Evolutionary conservation across 2,113 vertebrate genomes (phyloP).

Genomic region (Periophthalmodon schlosseri): DNA sequence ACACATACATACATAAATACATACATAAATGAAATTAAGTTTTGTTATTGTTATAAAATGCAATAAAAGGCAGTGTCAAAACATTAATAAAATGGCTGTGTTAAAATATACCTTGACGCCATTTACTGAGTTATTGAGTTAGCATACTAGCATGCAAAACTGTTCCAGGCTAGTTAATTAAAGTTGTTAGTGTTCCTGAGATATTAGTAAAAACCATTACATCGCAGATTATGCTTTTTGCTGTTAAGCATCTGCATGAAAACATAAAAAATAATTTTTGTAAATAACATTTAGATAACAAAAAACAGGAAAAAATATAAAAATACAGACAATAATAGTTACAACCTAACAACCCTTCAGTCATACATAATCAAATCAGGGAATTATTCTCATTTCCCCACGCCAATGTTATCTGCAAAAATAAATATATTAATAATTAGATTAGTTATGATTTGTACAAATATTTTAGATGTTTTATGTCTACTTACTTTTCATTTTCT

Average conservation of each 20-base stretch:
- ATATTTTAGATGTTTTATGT: neutral
- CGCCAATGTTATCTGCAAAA: neutral
- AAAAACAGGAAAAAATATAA: constrained; percentile 26
- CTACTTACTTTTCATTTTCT: constrained; percentile 46
- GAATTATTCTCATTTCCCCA: constrained; percentile 31
- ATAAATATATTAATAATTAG: neutral
- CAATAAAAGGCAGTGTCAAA: neutral
- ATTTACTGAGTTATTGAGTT: neutral
- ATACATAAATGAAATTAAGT: neutral
- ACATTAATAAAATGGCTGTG: neutral
- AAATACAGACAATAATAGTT: neutral
- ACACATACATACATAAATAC: neutral
- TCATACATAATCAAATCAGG: neutral
- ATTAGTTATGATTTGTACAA: constrained; percentile 6
- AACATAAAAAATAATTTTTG: too few relatives aligned
- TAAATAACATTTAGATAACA: constrained; percentile 22
- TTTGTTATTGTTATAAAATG: neutral
- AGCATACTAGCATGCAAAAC: neutral
- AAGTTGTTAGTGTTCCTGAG: neutral
- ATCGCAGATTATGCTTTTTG: neutral
- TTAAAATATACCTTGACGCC: neutral
- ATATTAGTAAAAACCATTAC: constrained; percentile 2
- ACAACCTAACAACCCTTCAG: neutral
- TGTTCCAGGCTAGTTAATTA: neutral
- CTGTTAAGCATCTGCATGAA: neutral